Conservation (phyloP, 2,797 vertebrate species). For the Lepus oiostolus region DNA sequence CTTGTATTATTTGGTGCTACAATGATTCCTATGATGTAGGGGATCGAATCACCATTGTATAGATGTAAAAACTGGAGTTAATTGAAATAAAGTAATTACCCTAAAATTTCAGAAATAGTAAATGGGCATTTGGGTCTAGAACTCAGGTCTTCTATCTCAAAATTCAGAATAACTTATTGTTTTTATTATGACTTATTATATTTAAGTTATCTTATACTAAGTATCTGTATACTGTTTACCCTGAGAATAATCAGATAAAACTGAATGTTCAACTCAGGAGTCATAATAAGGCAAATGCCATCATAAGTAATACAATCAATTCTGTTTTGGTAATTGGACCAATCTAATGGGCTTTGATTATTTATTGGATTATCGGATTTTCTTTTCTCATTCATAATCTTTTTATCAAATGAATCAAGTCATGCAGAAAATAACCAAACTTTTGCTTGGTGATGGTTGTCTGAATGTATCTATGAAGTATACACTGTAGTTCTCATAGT, state of each 20-base stretch:
- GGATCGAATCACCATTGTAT: not conserved
- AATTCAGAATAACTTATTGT: not conserved
- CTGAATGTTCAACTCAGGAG: constrained; percentile 7
- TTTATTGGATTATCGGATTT: not conserved
- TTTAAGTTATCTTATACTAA: constrained; percentile 40
- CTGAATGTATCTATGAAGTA: not conserved
- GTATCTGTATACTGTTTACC: not conserved
- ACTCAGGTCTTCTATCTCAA: not conserved
- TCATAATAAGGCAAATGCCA: constrained; percentile 53
- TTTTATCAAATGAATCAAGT: constrained; percentile 12
- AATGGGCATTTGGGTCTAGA: not conserved
- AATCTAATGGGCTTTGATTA: constrained; percentile 20
- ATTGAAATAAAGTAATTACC: not conserved
- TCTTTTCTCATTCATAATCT: not conserved
- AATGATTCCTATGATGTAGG: not conserved
- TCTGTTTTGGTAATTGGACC: constrained; percentile 8
- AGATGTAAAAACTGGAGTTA: not conserved
- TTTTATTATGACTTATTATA: not conserved
- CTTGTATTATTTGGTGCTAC: not conserved
- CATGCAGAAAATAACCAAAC: not conserved
- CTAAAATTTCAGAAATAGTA: not conserved
- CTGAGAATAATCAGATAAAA: not conserved
- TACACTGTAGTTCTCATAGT: not conserved
- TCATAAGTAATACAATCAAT: constrained; percentile 23
- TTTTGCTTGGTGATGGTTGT: not conserved